These are phyloP conservation scores for Pandemis heparana DNA, from an alignment of 2,888 invertebrate species.

Conservation along the genomic window DNA sequence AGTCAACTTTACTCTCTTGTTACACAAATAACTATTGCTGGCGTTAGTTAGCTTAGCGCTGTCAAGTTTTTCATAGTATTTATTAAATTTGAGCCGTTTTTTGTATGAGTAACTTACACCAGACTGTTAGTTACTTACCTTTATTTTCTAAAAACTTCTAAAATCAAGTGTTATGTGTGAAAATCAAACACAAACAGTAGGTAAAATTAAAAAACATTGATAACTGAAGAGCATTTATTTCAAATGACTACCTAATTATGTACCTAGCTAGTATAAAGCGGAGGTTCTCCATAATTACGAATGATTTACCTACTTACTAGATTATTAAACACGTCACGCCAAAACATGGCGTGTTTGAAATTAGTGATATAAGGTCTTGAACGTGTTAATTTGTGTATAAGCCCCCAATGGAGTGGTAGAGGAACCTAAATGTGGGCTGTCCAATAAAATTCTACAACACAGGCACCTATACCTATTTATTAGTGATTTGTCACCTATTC, in stretches of 20 bases:
- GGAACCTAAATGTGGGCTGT: too few relatives aligned
- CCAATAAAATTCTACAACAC: too few relatives aligned
- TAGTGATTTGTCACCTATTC: too few relatives aligned
- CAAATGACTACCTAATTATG: not conserved
- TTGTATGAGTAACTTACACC: too few relatives aligned
- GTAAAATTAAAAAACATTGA: not conserved
- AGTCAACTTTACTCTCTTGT: too few relatives aligned
- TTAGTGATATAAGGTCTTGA: not conserved
- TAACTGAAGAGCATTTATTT: not conserved
- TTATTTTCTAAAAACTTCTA: not conserved
- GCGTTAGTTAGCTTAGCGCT: too few relatives aligned
- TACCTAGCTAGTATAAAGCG: not conserved
- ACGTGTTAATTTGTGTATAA: not conserved
- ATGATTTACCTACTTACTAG: conserved; percentile 10
- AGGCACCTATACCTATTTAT: too few relatives aligned
- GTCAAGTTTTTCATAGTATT: too few relatives aligned
- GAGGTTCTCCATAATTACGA: conserved; percentile 18
- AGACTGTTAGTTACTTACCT: not conserved
- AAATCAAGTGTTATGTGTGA: not conserved
- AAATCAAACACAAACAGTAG: not conserved
- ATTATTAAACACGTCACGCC: conserved; percentile 22
- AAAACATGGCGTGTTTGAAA: not conserved
- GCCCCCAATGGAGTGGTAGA: too few relatives aligned
- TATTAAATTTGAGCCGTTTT: too few relatives aligned
- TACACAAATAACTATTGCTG: too few relatives aligned